Evolutionary conservation across 2,113 vertebrate species (phyloP), one percentile per base, ranked within the genome.

Genomic region (Cygnus buccinator): DNA sequence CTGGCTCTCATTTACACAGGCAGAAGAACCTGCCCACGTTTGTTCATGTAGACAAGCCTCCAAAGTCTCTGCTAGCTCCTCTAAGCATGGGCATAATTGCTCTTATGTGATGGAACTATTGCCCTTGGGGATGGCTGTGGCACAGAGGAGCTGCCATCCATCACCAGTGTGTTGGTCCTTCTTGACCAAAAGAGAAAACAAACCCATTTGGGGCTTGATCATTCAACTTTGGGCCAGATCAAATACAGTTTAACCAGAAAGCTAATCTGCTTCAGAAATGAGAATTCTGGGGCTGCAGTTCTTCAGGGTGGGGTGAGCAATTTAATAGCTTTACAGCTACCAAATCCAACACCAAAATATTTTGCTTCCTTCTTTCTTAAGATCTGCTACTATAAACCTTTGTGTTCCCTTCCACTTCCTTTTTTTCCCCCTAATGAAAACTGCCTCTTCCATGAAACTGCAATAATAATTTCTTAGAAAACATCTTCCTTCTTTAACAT

Each of bases 51-150:
- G 83, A 37, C 28, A 29, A 57, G 25, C 6, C 23, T 52, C 68
- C 2, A 0, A 78, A 39, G 65, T 62, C 41, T 31, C 28, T 35
- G 21, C 25, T 58, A 12, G 2, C n/a, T 81, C 37, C 68, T 89
- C 31, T 6, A 59, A 22, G n/a, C 50, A 21, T 9, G 0, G 0
- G 5, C 6, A 11, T 10, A 59, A 71, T 37, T 54, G 16, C 18
- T 85, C 0, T 46, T 50, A 54, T 2, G 6, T 28, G 19, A 17
- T 74, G 44, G 41, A 58, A 22, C 44, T 73, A 31, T 25, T 62
- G 55, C 46, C 55, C 11, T 2, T 2, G 37, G 48, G 13, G 52
- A 54, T 39, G 67, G 59, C 23, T 79, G 44, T 26, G 13, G 39
- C 44, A 46, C 37, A n/a, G 55, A 63, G 25, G 52, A 81, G 25